Conservation (phyloP, 1,140 invertebrate species). For the Odontomachus brunneus region DNA sequence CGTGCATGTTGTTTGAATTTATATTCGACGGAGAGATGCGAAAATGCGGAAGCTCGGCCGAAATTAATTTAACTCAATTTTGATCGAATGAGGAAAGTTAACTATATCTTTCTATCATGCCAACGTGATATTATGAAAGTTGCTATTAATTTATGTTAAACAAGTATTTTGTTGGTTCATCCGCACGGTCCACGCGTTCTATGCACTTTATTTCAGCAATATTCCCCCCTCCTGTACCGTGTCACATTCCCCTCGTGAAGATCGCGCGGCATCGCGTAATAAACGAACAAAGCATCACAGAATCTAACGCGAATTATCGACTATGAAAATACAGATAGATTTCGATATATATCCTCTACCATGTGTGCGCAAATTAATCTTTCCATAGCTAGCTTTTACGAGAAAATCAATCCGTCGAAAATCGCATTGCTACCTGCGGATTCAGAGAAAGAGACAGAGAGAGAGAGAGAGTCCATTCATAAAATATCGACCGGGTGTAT, state of each 20-base stretch:
- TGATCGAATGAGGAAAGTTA: too few relatives aligned
- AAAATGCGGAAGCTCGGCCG: background rate
- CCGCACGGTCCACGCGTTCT: background rate
- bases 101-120: background rate
- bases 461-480: constrained; percentile 20
- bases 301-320: background rate
- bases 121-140: constrained; percentile 17
- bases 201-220: constrained; percentile 6
- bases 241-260: background rate
- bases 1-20: constrained; percentile 5
- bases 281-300: background rate
- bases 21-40: background rate
- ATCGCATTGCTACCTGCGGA: background rate
- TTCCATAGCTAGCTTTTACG: constrained; percentile 7
- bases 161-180: background rate
- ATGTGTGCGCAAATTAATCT: background rate
- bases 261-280: background rate
- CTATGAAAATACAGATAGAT: background rate
- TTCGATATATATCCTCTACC: background rate
- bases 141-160: constrained; percentile 29
- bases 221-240: background rate
- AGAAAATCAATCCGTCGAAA: constrained; percentile 34
- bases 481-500: constrained; percentile 34
- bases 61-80: constrained; percentile 9
- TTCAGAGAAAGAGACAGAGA: constrained; percentile 10